Percentiles rank a stretch among this genome's conserved stretches.
Evolutionary conservation across 2,797 vertebrate species (phyloP).

Genomic region (Petrocephalus schoutedeni): DNA sequence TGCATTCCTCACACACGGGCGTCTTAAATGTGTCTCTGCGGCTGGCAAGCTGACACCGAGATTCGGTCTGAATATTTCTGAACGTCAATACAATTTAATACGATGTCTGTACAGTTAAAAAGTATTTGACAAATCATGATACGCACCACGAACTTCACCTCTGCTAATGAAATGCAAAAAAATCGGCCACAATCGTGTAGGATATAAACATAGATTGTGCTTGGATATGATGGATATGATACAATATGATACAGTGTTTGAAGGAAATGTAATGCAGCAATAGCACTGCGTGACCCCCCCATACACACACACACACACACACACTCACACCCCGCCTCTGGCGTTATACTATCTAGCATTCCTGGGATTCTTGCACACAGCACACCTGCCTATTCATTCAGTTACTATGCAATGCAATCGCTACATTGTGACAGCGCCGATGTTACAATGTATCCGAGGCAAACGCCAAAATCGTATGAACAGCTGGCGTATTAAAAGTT

Average conservation of each 20-base stretch:
- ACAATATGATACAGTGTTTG: neutral
- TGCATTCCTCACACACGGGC: neutral
- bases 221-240: neutral
- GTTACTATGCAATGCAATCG: neutral
- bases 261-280: slow-evolving; percentile 10
- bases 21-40: neutral
- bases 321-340: neutral
- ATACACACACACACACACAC: neutral
- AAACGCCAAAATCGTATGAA: neutral
- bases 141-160: neutral
- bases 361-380: slow-evolving; percentile 69
- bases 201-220: neutral
- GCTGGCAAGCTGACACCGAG: neutral
- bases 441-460: neutral
- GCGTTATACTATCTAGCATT: slow-evolving; percentile 54
- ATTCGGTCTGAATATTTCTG: neutral
- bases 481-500: slow-evolving; percentile 11
- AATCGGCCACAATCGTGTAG: neutral
- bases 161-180: neutral
- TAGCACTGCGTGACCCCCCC: neutral
- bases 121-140: neutral
- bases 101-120: neutral
- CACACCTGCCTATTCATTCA: slow-evolving; percentile 66
- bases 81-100: neutral
- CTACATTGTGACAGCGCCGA: neutral